Conservation (phyloP, 2,888 invertebrate species). For the Calliphora vomitoria region DNA sequence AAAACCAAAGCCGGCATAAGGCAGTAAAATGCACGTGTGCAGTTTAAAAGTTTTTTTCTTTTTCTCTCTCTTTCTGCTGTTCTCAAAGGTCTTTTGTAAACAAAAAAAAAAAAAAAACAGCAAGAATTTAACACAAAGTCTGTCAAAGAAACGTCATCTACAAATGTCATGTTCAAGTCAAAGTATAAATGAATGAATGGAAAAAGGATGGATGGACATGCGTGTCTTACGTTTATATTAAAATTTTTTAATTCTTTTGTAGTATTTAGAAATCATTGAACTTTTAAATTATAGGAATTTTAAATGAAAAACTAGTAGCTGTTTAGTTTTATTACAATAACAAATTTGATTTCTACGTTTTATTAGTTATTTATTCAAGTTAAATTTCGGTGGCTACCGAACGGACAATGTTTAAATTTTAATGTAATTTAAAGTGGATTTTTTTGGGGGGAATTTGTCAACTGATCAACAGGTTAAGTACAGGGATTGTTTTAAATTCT, state of each 20-base stretch:
- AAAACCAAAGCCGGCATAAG: background rate
- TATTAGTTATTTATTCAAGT: background rate
- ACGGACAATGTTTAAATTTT: no score
- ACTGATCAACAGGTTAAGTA: background rate
- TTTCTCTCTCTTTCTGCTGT: background rate
- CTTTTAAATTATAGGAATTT: background rate
- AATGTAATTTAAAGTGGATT: background rate
- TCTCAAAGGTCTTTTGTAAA: background rate
- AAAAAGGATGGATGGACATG: background rate
- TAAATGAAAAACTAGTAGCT: background rate
- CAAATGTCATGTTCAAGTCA: conserved; percentile 28
- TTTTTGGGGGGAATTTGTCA: background rate
- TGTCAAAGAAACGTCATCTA: conserved; percentile 27
- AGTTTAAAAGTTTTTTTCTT: background rate
- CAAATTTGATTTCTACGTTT: background rate
- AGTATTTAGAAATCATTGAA: background rate
- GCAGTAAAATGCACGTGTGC: conserved; percentile 24
- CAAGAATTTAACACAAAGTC: background rate
- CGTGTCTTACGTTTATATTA: background rate
- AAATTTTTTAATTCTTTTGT: background rate
- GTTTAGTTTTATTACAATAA: background rate
- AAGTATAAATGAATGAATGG: background rate
- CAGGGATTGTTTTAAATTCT: background rate
- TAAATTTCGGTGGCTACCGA: background rate
- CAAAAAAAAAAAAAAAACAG: background rate